phyloP scores from a whole-genome alignment of 2,113 vertebrate genomes.

The Cololabis saira region DNA sequence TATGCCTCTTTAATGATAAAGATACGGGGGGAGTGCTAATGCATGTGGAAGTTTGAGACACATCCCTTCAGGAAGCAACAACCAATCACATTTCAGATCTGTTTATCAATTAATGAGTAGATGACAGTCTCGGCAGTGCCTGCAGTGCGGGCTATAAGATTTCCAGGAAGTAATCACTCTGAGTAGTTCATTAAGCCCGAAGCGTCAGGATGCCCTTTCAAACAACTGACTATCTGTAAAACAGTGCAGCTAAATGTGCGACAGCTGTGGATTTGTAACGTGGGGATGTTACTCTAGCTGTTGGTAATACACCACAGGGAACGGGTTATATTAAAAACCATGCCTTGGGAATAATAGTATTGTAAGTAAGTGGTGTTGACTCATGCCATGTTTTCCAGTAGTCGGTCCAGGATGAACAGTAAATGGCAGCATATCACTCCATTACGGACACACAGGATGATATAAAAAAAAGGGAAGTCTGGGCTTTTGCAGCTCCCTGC shows the following conservation, averaged over 20 bases:
- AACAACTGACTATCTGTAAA: conserved; percentile 31
- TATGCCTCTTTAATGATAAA: conserved; percentile 58
- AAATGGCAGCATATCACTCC: neutral
- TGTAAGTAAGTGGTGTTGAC: neutral
- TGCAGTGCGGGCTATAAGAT: conserved; percentile 43
- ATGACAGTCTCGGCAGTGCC: conserved; percentile 45
- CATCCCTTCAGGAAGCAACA: conserved; percentile 41
- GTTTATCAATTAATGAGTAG: conserved; percentile 67
- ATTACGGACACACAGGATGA: conserved; percentile 18
- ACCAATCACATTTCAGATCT: conserved; percentile 62
- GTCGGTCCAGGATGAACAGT: conserved; percentile 20
- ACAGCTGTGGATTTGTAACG: conserved; percentile 36
- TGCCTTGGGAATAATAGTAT: neutral
- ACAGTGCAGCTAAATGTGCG: conserved; percentile 13
- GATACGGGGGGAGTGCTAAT: conserved; percentile 38
- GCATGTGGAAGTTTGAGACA: conserved; percentile 36
- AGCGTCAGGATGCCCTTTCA: conserved; percentile 32
- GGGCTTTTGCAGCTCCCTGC: neutral
- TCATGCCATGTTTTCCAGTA: neutral
- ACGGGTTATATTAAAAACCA: conserved; percentile 20
- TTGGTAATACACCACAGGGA: conserved; percentile 31
- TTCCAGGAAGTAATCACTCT: conserved; percentile 44
- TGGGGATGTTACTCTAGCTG: conserved; percentile 21
- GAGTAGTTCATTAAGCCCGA: conserved; percentile 55
- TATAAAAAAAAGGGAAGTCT: conserved; percentile 14